Evolutionary conservation across 2,888 invertebrate species (phyloP), one percentile per base, ranked within the genome.

Genomic region (Minunthozetes semirufus): DNA sequence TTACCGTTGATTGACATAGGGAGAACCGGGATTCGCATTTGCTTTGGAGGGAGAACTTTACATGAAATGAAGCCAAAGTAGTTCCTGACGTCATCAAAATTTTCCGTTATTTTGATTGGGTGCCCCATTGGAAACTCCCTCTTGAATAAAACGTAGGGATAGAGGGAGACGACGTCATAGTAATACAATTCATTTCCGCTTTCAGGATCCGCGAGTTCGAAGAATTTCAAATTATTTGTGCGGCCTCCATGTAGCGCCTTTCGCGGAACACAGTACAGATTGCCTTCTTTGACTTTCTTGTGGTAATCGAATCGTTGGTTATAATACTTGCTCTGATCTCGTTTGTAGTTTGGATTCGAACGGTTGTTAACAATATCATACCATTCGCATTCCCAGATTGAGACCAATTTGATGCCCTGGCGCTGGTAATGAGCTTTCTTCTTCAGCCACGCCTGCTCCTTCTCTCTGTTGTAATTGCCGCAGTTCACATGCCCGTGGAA

Each of bases 1-100:
- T 80, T 80, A 0, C 76, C 75, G 50, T 77, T 75, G 2, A 71
- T 76, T 50, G 76, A 48, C 11, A 76, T 78, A 0, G 80, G 80
- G 0, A 81, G 68, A 1, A 81, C 73, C 66, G 76, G 78, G 19
- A 53, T 1, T 19, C 19, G 19, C n/a, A 53, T n/a, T 13, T 53
- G n/a, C 5, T n/a, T 3, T 19, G 53, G 53, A 1, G 53, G 53
- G 5, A 53, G 19, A 8, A 53, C 53, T 19, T 53, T 53, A 66
- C 80, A 80, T 74, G 80, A 79, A 4, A 80, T 72, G 0, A 80
- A n/a, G 0, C 80, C 81, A 73, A 79, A 78, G 46, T 80, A 80
- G 17, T 77, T 13, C 9, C 50, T 63, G 9, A 79, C n/a, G 9
- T 70, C 61, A 22, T 61, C 19, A 70, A 80, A 81, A 46, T 80